These are phyloP conservation scores for Mus caroli DNA, from an alignment of 2,797 vertebrate genomes.

Conservation along the genomic window DNA sequence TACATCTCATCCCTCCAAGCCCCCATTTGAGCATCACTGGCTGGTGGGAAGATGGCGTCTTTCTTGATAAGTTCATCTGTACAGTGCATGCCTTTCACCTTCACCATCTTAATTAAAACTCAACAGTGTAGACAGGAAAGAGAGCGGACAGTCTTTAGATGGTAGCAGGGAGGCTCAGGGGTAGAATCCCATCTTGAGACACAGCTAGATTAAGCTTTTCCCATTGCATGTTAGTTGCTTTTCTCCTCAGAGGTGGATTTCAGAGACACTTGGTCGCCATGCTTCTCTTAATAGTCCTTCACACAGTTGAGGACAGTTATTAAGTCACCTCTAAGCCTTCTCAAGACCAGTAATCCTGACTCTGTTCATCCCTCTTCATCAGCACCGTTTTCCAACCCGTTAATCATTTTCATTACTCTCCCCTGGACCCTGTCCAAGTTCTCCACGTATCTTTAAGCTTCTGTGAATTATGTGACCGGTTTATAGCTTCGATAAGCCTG, in stretches of 20 bases:
- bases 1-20: neutral
- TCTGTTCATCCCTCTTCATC: conserved; percentile 82
- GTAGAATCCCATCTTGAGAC: conserved; percentile 22
- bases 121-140: neutral
- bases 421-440: conserved; percentile 82
- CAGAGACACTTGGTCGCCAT: conserved; percentile 56
- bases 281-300: conserved; percentile 75
- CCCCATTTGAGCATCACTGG: neutral
- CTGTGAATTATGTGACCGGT: conserved; percentile 84
- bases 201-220: neutral
- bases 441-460: conserved; percentile 84
- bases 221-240: neutral
- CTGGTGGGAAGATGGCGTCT: neutral
- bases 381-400: conserved; percentile 78
- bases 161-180: neutral
- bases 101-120: conserved; percentile 49
- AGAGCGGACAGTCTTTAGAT: neutral
- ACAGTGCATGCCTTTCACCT: neutral
- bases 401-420: conserved; percentile 85
- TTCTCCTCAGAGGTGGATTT: neutral
- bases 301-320: conserved; percentile 70
- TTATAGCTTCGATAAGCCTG: conserved; percentile 83
- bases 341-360: conserved; percentile 73
- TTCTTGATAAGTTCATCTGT: neutral
- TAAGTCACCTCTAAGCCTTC: conserved; percentile 82